Conservation (phyloP, 2,888 invertebrate genomes). For the Pristionchus arcanus region DNA sequence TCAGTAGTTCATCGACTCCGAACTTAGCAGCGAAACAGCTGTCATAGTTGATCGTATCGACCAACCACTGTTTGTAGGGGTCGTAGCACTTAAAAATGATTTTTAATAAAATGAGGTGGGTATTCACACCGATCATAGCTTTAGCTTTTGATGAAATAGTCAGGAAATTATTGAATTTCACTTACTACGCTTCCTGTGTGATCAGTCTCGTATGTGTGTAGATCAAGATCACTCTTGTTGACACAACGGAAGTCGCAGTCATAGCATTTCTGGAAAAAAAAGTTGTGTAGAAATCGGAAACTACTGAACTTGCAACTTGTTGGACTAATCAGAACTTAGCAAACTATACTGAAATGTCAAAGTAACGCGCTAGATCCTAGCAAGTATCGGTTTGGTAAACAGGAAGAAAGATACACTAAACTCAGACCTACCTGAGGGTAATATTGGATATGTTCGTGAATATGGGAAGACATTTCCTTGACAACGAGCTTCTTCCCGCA, state of each 20-base stretch:
- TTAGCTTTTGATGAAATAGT: background rate
- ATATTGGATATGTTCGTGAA: background rate
- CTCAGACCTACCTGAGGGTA: background rate
- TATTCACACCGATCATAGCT: background rate
- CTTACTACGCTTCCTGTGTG: background rate
- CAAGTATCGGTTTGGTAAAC: too few species aligned
- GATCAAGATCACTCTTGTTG: background rate
- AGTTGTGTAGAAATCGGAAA: background rate
- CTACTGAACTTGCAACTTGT: too few species aligned
- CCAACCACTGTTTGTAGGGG: constrained; percentile 10
- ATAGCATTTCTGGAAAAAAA: background rate
- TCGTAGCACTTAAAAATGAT: background rate
- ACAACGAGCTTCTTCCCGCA: background rate
- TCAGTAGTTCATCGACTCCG: background rate
- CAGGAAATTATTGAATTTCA: background rate
- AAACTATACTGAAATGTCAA: too few species aligned
- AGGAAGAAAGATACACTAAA: too few species aligned
- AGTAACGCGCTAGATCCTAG: too few species aligned
- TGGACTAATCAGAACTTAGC: too few species aligned
- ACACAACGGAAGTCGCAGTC: background rate
- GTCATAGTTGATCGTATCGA: background rate
- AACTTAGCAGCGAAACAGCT: background rate
- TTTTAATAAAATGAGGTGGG: background rate
- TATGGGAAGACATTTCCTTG: background rate
- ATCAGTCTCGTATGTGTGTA: background rate